phyloP scores from a whole-genome alignment of 2,797 vertebrate species.

The Cyprinodon diabolis region DNA sequence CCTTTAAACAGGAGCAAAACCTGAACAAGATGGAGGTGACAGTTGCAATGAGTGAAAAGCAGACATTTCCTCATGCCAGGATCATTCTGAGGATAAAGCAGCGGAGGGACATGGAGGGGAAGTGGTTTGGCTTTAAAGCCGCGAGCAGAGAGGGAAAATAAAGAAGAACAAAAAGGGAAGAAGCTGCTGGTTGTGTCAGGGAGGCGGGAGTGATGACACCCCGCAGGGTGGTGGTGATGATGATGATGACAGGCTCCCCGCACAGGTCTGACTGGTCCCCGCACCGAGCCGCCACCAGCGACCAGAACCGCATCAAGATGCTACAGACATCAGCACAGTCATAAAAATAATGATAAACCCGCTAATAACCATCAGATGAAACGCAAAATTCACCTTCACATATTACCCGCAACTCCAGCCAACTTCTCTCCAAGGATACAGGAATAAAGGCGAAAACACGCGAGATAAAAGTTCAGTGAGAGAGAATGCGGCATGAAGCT shows the following conservation, averaged over 20 bases:
- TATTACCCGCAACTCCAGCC: background rate
- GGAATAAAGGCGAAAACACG: rapidly evolving
- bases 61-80: no score
- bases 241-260: background rate
- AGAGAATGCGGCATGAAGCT: background rate
- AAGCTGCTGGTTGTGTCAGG: background rate
- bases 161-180: background rate
- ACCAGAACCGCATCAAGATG: background rate
- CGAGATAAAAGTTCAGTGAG: no score
- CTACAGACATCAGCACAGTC: background rate
- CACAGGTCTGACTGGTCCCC: slow-evolving; percentile 32
- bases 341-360: background rate
- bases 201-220: slow-evolving; percentile 8
- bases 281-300: background rate
- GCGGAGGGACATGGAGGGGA: background rate
- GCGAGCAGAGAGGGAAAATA: background rate
- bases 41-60: no score
- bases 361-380: background rate
- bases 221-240: no score
- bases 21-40: slow-evolving; percentile 2
- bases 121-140: background rate
- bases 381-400: background rate
- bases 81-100: no score
- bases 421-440: background rate
- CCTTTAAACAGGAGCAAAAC: background rate